phyloP scores from a whole-genome alignment of 2,888 invertebrate genomes.

The Mimumesa dahlbomi region DNA sequence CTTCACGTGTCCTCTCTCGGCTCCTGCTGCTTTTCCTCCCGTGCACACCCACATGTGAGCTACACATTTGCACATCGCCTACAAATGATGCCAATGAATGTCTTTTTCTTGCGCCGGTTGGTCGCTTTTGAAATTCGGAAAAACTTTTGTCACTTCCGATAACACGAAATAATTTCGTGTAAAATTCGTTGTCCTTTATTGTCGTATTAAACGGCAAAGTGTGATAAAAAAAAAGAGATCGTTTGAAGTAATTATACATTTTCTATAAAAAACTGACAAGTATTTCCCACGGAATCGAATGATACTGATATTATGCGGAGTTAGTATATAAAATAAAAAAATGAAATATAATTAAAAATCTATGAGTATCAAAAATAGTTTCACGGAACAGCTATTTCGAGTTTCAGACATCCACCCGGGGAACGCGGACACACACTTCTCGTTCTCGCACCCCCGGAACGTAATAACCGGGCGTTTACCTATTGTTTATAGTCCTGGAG shows the following conservation, averaged over 20 bases:
- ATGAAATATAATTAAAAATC: neutral
- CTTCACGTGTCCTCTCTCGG: conserved; percentile 60
- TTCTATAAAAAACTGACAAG: neutral
- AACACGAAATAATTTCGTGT: no score
- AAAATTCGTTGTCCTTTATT: no score
- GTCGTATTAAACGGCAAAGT: no score
- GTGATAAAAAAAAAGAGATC: no score
- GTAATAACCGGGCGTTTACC: conserved; percentile 69
- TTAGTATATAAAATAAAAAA: no score
- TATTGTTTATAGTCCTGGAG: conserved; percentile 66
- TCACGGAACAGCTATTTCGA: neutral
- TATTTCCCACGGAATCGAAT: no score
- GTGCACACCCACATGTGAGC: conserved; percentile 41
- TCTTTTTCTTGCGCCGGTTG: no score
- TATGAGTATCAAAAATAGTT: neutral
- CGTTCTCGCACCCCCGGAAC: conserved; percentile 41
- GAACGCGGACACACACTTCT: conserved; percentile 62
- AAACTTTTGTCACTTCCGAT: no score
- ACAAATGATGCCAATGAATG: conserved; percentile 43
- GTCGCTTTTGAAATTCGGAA: neutral
- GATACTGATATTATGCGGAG: no score
- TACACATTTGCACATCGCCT: conserved; percentile 41
- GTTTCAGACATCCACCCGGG: conserved; percentile 24
- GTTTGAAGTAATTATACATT: neutral
- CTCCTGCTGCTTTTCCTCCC: conserved; percentile 45